Base-by-base conservation (phyloP, 2,113 vertebrate species). In the Glareola pratincola region DNA sequence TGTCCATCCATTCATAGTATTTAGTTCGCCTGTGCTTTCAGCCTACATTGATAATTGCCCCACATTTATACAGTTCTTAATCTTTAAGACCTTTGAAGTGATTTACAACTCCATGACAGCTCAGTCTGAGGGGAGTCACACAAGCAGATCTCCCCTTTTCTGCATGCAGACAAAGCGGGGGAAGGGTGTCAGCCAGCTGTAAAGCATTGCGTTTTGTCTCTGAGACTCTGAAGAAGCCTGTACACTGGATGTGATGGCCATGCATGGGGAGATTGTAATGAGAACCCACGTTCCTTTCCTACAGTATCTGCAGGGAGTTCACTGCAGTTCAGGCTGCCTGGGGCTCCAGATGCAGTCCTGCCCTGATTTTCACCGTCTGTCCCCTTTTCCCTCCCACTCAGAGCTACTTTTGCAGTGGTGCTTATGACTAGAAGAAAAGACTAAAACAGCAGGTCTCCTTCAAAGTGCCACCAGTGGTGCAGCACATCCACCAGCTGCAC, bases 121-220 rank as follows among this genome's bases (percentile, higher is more conserved):
- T n/a, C 0, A 0, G 14, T 89, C 30, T 41, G 43, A 63, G 32
- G 12, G 19, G 3, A 94, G 19, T 4, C 60, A 78, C 23, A 39
- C 9, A 85, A 90, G 93, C 30, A 94, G 24, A 51, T 57, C 56
- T 82, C 43, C 27, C 5, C 1, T 79, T 93, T 75, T 68, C 34
- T 0, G 0, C 1, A 4, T 16, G 12, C 14, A 68, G 13, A 43
- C 4, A 1, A 51, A 53, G 37, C 27, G 41, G 21, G 4, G 9
- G 39, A 67, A 51, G 22, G 18, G 30, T 60, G 27, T 68, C 34
- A 54, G 39, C 24, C 69, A 72, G 21, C 24, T 85, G 56, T 75
- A 71, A 37, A 91, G 48, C 37, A 11, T 41, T 59, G 12, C 0
- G 62, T 87, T 93, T 77, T 1, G 0, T 68, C 16, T 74, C 56